Base-by-base conservation (phyloP, 2,888 invertebrate genomes). In the Cosmorhoe ocellata region DNA sequence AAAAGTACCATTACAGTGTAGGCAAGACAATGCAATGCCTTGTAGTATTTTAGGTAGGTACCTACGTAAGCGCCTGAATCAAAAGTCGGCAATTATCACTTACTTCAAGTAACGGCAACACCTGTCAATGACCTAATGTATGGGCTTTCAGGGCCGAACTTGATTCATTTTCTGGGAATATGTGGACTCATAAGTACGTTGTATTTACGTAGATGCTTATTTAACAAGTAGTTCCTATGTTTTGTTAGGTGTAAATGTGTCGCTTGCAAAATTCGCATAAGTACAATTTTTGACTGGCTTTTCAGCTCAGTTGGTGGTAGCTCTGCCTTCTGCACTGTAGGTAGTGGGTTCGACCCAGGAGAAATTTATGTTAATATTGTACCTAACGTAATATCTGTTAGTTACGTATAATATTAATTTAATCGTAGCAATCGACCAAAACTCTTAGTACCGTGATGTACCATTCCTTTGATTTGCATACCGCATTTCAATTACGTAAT, bases 21-120 rank as follows among this genome's bases (percentile, higher is more conserved):
- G 30, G 10, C 30, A 26, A 47, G 34, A 44, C 66, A 70, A 67
- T 69, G 65, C 65, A 70, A 67, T 69, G 65, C 59, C 54, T 51
- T 47, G 57, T 53, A 66, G 58, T 75, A 69, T 75, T 63, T 55
- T 40, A 48, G 61, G 51, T 74, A n/a, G n/a, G n/a, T n/a, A n/a
- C n/a, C n/a, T n/a, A 68, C 61, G 74, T 74, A 73, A 71, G 64
- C 57, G 60, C 58, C n/a, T 76, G 75, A 76, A 63, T 76, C 74
- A 73, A 59, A 59, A 53, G 45, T 51, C 40, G 27, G 47, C 46
- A 56, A 45, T 51, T 49, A 56, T 41, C 54, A 54, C 4, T 18
- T 18, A 4, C 42, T 48, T 59, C 41, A 28, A 52, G 32, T 61
- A 53, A 51, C 53, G 48, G 51, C 38, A 34, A 38, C 46, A 41